Evolutionary conservation across 23 tunicate species (phyloP).

Genomic region (Halocynthia aurantium): DNA sequence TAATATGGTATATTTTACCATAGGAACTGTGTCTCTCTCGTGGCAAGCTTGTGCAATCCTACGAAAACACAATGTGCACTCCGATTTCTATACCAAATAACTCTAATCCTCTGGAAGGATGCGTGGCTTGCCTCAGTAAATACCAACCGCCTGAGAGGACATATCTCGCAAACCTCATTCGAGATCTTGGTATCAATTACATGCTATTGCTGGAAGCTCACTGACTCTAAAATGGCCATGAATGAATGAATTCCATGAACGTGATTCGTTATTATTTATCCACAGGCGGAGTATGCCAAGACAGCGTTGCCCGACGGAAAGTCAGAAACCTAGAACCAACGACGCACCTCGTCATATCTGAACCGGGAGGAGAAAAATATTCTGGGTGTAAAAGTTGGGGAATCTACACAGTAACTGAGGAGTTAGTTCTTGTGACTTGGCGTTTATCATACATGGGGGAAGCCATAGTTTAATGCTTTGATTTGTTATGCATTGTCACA

Average conservation of each 20-base stretch:
- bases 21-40: slow-evolving; percentile 12
- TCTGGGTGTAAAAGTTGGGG: slow-evolving; percentile 72
- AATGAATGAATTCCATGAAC: neutral
- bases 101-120: slow-evolving; percentile 35
- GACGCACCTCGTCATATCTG: slow-evolving; percentile 62
- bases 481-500: neutral
- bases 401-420: slow-evolving; percentile 57
- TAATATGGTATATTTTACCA: neutral
- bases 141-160: slow-evolving; percentile 56
- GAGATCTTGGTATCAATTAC: slow-evolving; percentile 37
- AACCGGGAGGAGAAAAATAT: slow-evolving; percentile 82
- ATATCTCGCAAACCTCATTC: slow-evolving; percentile 37
- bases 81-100: slow-evolving; percentile 45
- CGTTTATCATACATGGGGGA: no score
- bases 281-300: slow-evolving; percentile 65
- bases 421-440: slow-evolving; percentile 25
- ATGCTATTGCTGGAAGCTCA: neutral
- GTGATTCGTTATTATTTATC: neutral
- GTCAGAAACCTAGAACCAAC: slow-evolving; percentile 27
- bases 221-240: neutral
- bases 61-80: slow-evolving; percentile 58
- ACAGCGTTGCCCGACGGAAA: slow-evolving; percentile 59
- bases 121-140: slow-evolving; percentile 61
- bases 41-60: slow-evolving; percentile 2
- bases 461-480: no score